These are phyloP conservation scores for Varecia variegata DNA, from an alignment of 2,797 vertebrate genomes.

Conservation along the genomic window DNA sequence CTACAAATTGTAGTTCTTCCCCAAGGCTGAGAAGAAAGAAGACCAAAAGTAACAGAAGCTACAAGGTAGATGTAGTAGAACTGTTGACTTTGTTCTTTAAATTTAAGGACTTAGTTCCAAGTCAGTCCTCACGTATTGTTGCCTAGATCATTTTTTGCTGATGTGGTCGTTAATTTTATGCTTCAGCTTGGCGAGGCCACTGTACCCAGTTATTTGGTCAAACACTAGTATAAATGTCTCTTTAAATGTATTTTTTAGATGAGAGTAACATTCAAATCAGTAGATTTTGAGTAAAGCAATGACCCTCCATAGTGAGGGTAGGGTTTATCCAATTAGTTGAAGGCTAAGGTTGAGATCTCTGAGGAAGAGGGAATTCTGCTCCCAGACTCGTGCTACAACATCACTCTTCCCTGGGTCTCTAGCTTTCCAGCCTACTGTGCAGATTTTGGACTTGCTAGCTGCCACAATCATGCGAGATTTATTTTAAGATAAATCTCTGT, in stretches of 20 bases:
- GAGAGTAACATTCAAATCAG: background rate
- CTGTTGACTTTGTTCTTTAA: background rate
- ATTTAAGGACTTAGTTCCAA: background rate
- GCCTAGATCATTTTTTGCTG: background rate
- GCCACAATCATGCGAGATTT: background rate
- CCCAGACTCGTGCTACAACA: background rate
- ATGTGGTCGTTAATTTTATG: background rate
- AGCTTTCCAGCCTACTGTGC: background rate
- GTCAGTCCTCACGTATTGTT: background rate
- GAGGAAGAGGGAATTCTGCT: background rate
- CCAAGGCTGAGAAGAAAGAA: background rate
- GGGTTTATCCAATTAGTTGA: background rate
- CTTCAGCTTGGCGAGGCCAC: background rate
- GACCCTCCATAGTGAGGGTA: background rate
- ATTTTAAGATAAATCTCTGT: too few relatives aligned
- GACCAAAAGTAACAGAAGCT: background rate
- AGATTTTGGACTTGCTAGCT: background rate
- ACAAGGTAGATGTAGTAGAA: background rate
- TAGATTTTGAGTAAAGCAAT: background rate
- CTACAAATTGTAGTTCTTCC: background rate
- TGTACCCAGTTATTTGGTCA: background rate
- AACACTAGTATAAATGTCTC: background rate
- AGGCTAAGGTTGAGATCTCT: background rate
- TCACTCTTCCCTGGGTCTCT: background rate
- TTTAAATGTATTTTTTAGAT: background rate